Evolutionary conservation across 1,140 invertebrate species (phyloP), one percentile per base, ranked within the genome.

Genomic region (Dendroctonus valens): DNA sequence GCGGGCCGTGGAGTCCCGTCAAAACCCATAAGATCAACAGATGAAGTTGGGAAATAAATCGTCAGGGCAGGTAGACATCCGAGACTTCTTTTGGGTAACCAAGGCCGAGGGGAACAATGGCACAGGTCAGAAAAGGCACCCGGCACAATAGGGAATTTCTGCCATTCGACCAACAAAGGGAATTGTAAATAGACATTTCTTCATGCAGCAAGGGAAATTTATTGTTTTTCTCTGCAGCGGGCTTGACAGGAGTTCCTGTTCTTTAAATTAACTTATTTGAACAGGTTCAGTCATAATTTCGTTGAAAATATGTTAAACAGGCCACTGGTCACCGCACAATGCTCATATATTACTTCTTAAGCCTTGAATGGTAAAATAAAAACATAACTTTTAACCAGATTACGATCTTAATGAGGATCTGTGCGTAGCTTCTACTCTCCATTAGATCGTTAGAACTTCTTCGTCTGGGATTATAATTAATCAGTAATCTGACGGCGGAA

Each of bases 71-170:
- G 59, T 61, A 61, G 42, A 58, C n/a, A 26, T 39, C 46, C 46
- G 5, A 48, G 38, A 52, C 5, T 15, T 52, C n/a, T 46, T 59
- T 59, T 11, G 37, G 6, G 48, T 39, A 49, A 14, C 46, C 37
- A 52, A 50, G 59, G 48, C 39, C 48, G 48, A 11, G 41, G 3
- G 26, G 15, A 51, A 61, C 59, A 61, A 61, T 61, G 59, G 41
- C 48, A 61, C 59, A 61, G 59, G 59, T 61, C 59, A 61, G 58
- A 59, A 59, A 59, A 59, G 59, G 59, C 59, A 52, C 38, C n/a
- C 11, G 9, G n/a, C 14, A 61, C 48, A 48, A 51, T 48, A 48
- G 14, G 42, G 11, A 49, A 41, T 61, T 48, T 52, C 5, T 61
- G 59, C 51, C 46, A 59, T 59, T 59, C 58, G 50, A 39, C 44